phyloP scores from a whole-genome alignment of 2,113 vertebrate species.

The Nymphicus hollandicus region DNA sequence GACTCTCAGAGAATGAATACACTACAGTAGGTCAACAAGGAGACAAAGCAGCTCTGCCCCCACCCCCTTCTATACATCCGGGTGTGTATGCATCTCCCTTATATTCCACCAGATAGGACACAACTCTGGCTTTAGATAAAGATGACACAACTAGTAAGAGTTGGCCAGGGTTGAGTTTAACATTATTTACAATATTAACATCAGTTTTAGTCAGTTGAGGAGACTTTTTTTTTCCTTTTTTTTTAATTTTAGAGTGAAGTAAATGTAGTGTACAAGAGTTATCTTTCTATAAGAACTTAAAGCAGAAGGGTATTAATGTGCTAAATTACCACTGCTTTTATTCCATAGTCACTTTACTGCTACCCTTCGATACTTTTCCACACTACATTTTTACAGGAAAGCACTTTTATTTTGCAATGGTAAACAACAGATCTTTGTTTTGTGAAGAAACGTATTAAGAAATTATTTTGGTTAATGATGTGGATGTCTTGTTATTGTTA shows the following conservation, averaged over 20 bases:
- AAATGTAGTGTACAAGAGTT: background rate
- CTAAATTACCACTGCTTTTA: background rate
- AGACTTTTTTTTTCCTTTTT: background rate
- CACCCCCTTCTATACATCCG: background rate
- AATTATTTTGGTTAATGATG: background rate
- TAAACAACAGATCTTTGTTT: background rate
- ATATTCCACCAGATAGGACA: background rate
- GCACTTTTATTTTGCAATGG: background rate
- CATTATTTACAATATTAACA: background rate
- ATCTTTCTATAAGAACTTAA: background rate
- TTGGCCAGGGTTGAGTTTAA: background rate
- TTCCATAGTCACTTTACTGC: background rate
- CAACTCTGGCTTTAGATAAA: background rate
- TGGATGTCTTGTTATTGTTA: background rate
- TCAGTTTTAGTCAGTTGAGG: background rate
- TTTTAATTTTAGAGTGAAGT: background rate
- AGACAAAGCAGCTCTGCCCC: background rate
- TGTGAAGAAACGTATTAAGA: background rate
- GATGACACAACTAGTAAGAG: background rate
- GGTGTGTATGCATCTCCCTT: background rate
- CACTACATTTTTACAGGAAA: background rate
- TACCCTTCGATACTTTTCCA: background rate
- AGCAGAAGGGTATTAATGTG: background rate
- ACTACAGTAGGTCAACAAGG: rapidly evolving
- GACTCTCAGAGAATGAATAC: too few species aligned